Conservation (phyloP, 2,888 invertebrate species). For the Orthosia gothica region DNA sequence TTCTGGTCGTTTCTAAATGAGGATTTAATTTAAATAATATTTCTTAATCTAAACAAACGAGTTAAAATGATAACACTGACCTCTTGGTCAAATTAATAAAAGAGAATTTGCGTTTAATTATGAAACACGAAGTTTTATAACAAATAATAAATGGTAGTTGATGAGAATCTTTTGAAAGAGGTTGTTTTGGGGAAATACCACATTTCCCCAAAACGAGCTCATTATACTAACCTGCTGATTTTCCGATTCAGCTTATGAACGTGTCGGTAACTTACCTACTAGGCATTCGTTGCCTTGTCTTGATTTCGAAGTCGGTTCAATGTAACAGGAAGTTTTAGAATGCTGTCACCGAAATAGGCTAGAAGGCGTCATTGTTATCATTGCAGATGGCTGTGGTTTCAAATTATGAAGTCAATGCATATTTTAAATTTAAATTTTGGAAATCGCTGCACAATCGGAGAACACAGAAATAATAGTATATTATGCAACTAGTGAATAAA, state of each 20-base stretch:
- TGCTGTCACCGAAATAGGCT: neutral
- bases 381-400: no score
- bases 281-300: neutral
- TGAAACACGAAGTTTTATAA: conserved; percentile 35
- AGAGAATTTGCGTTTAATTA: conserved; percentile 37
- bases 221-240: no score
- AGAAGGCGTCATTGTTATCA: neutral
- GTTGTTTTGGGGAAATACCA: neutral
- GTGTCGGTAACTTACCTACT: no score
- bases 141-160: neutral
- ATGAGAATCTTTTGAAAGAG: conserved; percentile 1
- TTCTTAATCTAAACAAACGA: conserved; percentile 46
- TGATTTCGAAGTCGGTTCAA: neutral
- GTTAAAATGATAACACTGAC: conserved; percentile 44
- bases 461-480: no score
- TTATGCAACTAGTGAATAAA: no score
- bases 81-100: conserved; percentile 31
- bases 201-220: no score
- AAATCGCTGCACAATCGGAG: no score
- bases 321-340: neutral
- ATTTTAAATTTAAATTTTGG: no score
- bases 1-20: conserved; percentile 32
- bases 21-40: conserved; percentile 49
- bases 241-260: no score
- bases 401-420: no score